Evolutionary conservation across 2,888 invertebrate genomes (phyloP).

Genomic region (Drosophila phalerata): DNA sequence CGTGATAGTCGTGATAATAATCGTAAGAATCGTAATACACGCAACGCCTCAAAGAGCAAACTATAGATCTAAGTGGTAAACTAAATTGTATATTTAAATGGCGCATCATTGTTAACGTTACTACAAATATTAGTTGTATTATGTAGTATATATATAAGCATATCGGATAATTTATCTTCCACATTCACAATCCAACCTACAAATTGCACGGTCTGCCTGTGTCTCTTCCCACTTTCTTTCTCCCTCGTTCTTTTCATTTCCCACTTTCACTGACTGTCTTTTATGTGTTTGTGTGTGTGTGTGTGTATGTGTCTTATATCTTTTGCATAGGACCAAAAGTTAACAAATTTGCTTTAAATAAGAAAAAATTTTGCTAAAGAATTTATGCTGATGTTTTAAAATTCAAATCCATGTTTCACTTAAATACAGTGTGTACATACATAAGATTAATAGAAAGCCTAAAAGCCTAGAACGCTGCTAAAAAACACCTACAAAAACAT

Average conservation of each 20-base stretch:
- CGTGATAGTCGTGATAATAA: conserved; percentile 3
- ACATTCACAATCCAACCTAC: conserved; percentile 70
- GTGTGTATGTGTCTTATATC: conserved; percentile 17
- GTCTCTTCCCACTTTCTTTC: conserved; percentile 28
- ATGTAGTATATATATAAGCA: conserved; percentile 43
- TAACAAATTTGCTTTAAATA: conserved; percentile 44
- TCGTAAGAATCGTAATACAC: conserved; percentile 31
- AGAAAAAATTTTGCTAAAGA: conserved; percentile 71
- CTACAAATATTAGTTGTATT: conserved; percentile 46
- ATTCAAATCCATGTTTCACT: conserved; percentile 36
- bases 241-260: conserved; percentile 22
- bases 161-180: conserved; percentile 48
- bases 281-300: conserved; percentile 13
- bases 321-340: conserved; percentile 35
- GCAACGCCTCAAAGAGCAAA: conserved; percentile 53
- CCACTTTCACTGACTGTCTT: conserved; percentile 48
- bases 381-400: conserved; percentile 42
- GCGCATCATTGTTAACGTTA: conserved; percentile 72
- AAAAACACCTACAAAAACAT: conserved; percentile 55
- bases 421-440: conserved; percentile 51
- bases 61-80: conserved; percentile 63
- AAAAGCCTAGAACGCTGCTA: conserved; percentile 60
- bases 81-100: conserved; percentile 76
- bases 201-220: conserved; percentile 76
- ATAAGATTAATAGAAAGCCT: conserved; percentile 45